Conservation (phyloP, 2,113 vertebrate species). For the Alligator sinensis region DNA sequence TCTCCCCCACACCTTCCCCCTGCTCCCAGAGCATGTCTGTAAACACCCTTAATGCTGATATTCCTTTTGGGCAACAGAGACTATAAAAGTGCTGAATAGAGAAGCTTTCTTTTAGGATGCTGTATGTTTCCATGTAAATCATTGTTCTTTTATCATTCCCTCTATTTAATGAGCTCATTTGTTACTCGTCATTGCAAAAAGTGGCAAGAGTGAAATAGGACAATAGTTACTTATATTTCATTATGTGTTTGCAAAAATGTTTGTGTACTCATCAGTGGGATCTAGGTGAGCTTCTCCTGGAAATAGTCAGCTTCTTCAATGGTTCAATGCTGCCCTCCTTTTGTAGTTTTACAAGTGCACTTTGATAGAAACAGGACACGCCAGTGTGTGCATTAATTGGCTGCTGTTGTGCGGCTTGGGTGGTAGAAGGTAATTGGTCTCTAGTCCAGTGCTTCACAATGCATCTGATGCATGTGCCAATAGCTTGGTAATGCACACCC, state of each 20-base stretch:
- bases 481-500: slow-evolving; percentile 47
- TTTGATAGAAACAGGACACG: slow-evolving; percentile 64
- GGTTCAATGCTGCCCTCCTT: slow-evolving; percentile 7
- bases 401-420: slow-evolving; percentile 40
- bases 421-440: slow-evolving; percentile 69
- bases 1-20: too few relatives aligned
- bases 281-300: not conserved
- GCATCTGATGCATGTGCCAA: slow-evolving; percentile 52
- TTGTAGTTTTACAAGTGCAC: slow-evolving; percentile 10
- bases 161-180: slow-evolving; percentile 9
- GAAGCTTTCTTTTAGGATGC: not conserved
- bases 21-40: too few relatives aligned
- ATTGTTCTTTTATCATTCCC: not conserved
- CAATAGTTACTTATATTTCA: slow-evolving; percentile 39
- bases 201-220: not conserved
- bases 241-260: not conserved
- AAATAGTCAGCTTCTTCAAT: slow-evolving; percentile 33
- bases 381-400: slow-evolving; percentile 55
- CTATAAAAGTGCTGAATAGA: slow-evolving; percentile 51
- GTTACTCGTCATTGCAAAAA: slow-evolving; percentile 11
- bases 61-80: not conserved
- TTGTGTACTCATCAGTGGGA: slow-evolving; percentile 30
- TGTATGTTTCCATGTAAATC: slow-evolving; percentile 1
- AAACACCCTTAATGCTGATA: not conserved
- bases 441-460: slow-evolving; percentile 67